phyloP scores from a whole-genome alignment of 2,113 vertebrate species.

The Piprites chloris region DNA sequence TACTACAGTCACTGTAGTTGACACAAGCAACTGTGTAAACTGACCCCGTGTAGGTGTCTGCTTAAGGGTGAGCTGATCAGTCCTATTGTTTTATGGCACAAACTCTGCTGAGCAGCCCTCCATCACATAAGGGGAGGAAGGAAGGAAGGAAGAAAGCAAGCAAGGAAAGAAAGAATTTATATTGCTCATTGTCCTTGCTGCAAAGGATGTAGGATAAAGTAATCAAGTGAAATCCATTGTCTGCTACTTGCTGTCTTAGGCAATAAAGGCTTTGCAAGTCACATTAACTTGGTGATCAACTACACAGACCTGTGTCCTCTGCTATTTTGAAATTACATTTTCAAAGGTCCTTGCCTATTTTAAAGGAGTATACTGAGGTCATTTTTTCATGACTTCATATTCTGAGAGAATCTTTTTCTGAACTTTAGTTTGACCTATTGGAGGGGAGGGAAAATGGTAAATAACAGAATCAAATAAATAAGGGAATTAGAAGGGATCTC shows the following conservation, averaged over 20 bases:
- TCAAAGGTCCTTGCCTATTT: neutral
- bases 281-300: neutral
- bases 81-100: neutral
- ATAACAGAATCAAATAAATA: neutral
- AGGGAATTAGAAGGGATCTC: neutral
- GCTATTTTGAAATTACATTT: neutral
- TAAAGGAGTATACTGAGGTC: neutral
- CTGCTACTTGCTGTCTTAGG: neutral
- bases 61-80: neutral
- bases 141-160: too few relatives aligned
- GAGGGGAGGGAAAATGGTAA: neutral
- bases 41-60: neutral
- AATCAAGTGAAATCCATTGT: neutral
- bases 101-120: neutral
- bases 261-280: neutral
- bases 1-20: neutral
- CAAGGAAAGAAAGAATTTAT: neutral
- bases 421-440: neutral
- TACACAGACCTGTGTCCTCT: neutral
- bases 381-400: neutral
- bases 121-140: accelerated
- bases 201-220: neutral
- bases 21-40: neutral
- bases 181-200: neutral
- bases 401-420: neutral